Percentiles rank a stretch among this genome's conserved stretches.
These are phyloP conservation scores for Takifugu bimaculatus DNA, from an alignment of 2,113 vertebrate species.

Conservation along the genomic window DNA sequence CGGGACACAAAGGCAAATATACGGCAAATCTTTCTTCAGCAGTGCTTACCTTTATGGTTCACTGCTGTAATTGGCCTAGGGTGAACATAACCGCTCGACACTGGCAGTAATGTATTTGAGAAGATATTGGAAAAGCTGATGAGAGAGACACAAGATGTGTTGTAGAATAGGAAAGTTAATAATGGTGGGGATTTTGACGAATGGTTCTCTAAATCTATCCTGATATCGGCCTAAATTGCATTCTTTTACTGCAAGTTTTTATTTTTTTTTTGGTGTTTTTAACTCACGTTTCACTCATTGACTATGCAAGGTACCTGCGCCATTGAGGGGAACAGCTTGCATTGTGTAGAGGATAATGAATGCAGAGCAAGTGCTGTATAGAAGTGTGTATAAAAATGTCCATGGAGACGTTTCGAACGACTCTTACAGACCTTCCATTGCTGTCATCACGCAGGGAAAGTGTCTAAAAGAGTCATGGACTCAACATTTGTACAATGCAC, in stretches of 20 bases:
- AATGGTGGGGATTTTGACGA: conserved; percentile 77
- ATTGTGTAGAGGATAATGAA: conserved; percentile 59
- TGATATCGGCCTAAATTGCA: conserved; percentile 77
- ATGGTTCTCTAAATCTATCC: conserved; percentile 74
- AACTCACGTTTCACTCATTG: conserved; percentile 72
- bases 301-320: conserved; percentile 63
- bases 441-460: conserved; percentile 45
- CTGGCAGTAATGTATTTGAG: conserved; percentile 72
- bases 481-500: conserved; percentile 59
- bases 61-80: conserved; percentile 70
- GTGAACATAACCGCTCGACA: conserved; percentile 63
- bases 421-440: conserved; percentile 21
- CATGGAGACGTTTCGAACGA: conserved; percentile 40
- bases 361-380: conserved; percentile 43
- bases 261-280: conserved; percentile 67
- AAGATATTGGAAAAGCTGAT: conserved; percentile 78
- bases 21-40: conserved; percentile 56
- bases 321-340: conserved; percentile 48
- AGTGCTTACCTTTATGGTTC: conserved; percentile 69
- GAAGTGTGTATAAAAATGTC: conserved; percentile 32
- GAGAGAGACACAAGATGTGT: conserved; percentile 74
- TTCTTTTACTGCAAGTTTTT: conserved; percentile 58
- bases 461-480: conserved; percentile 55
- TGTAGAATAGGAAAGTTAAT: conserved; percentile 78
- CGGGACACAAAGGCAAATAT: conserved; percentile 65